Conservation (phyloP, 2,888 invertebrate species). For the Diogma glabrata region DNA sequence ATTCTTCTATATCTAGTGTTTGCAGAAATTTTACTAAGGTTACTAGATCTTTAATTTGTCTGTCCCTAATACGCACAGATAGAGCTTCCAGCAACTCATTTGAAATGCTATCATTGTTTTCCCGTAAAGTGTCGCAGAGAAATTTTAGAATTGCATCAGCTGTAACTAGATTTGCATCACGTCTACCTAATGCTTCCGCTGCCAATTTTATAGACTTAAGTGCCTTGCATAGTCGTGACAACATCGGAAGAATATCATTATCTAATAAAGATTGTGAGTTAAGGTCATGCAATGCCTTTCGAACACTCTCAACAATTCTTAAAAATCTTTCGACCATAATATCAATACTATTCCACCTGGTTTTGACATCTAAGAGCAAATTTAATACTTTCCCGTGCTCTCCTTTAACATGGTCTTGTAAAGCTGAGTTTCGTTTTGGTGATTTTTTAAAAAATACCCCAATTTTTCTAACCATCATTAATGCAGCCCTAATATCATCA, state of each 20-base stretch:
- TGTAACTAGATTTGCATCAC: conserved; percentile 13
- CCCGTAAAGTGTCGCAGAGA: conserved; percentile 5
- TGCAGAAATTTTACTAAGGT: conserved; percentile 5
- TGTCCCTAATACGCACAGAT: conserved; percentile 6
- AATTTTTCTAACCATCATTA: neutral
- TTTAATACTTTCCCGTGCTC: neutral
- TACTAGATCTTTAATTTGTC: neutral
- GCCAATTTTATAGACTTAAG: conserved; percentile 14
- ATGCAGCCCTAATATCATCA: neutral
- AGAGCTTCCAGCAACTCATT: conserved; percentile 11
- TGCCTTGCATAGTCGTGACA: neutral
- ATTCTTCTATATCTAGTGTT: neutral
- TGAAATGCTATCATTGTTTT: conserved; percentile 13
- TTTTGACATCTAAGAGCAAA: neutral
- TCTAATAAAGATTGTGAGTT: neutral
- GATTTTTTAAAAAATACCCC: neutral
- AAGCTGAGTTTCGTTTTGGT: neutral
- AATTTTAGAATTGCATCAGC: conserved; percentile 12
- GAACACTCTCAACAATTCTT: too few relatives aligned
- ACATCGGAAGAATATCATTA: neutral
- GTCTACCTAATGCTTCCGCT: conserved; percentile 12
- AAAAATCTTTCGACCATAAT: too few relatives aligned
- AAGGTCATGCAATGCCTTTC: too few relatives aligned
- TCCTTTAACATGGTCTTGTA: neutral
- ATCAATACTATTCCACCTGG: too few relatives aligned